A percentile compares a stretch with the other conserved stretches of the same genome.
phyloP scores from a whole-genome alignment of 2,113 vertebrate species.

The Nymphicus hollandicus region DNA sequence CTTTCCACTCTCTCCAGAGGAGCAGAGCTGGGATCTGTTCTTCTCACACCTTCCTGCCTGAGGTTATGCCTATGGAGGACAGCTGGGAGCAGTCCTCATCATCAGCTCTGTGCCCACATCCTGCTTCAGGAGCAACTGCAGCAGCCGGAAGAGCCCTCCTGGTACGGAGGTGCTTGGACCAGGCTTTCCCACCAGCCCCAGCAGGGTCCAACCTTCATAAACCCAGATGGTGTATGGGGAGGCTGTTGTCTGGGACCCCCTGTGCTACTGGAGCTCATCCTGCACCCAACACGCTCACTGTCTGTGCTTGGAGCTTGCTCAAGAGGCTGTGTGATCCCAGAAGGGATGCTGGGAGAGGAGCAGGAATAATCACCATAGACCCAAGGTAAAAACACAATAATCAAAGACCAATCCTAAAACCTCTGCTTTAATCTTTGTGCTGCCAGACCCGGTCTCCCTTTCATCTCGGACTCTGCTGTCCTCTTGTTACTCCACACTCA shows the following conservation, averaged over 20 bases:
- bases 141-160: neutral
- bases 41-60: neutral
- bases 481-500: constrained; percentile 51
- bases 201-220: neutral
- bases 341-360: neutral
- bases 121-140: neutral
- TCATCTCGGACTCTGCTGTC: constrained; percentile 74
- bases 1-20: neutral
- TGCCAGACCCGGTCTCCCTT: constrained; percentile 68
- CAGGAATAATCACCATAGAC: neutral
- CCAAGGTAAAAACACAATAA: constrained; percentile 3
- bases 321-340: neutral
- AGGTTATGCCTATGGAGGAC: neutral
- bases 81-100: neutral
- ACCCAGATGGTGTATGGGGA: neutral
- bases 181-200: neutral
- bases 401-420: constrained; percentile 74
- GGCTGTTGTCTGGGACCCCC: neutral
- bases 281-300: neutral
- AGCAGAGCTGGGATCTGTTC: neutral
- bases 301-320: neutral
- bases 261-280: neutral
- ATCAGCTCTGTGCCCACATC: neutral
- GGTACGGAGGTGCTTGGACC: neutral
- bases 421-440: constrained; percentile 76